A percentile compares a stretch with the other conserved stretches of the same genome.
Conservation (phyloP, 2,113 vertebrate genomes). For the Elachura formosa region DNA sequence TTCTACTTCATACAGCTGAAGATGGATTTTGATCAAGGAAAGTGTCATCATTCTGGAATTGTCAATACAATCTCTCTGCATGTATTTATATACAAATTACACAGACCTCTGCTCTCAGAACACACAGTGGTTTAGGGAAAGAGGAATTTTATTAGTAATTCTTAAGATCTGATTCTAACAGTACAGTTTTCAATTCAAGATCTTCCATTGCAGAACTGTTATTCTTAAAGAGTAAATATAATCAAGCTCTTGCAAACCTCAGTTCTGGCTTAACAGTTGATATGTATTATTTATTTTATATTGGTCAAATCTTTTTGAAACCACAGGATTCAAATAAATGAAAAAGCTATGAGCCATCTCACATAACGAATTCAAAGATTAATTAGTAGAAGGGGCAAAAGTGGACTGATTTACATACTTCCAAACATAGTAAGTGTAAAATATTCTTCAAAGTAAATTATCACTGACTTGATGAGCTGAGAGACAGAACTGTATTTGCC, state of each 20-base stretch:
- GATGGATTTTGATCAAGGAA: not conserved
- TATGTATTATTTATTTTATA: not conserved
- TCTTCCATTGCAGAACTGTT: not conserved
- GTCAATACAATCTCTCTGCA: not conserved
- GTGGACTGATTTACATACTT: not conserved
- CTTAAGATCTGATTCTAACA: not conserved
- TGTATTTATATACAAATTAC: not conserved
- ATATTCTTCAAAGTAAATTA: slow-evolving; percentile 32
- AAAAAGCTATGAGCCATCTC: not conserved
- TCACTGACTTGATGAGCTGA: not conserved
- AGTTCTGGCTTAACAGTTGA: not conserved
- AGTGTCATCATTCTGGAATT: not conserved
- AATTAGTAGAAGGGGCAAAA: slow-evolving; percentile 8
- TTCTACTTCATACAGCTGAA: not conserved
- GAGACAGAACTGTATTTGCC: not conserved
- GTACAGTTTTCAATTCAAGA: not conserved
- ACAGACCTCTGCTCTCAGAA: not conserved
- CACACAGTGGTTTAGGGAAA: not conserved
- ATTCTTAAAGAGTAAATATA: not conserved
- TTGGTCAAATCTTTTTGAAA: not conserved
- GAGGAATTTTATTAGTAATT: not conserved
- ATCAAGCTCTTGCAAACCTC: not conserved
- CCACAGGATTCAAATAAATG: not conserved
- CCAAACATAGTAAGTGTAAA: slow-evolving; percentile 5
- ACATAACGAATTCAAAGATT: not conserved